Base-by-base conservation (phyloP, 2,113 vertebrate genomes). In the Melanostigma gelatinosum region DNA sequence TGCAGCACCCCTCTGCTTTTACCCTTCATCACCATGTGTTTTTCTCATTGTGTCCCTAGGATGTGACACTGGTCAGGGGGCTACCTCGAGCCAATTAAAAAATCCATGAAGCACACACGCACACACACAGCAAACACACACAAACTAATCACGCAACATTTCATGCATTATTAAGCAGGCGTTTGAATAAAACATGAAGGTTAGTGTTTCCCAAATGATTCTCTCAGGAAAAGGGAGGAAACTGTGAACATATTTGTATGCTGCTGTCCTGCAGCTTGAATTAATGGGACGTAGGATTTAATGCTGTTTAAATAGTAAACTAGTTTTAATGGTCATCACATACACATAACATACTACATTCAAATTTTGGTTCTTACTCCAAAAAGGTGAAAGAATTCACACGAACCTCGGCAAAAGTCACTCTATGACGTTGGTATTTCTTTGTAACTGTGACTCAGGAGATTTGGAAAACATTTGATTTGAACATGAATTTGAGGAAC, bases 141-240 rank as follows among this genome's bases (percentile, higher is more conserved):
- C 29, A 8, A 63, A 78, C 57, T 79, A 72, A 84, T 89, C 83
- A 79, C 22, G 29, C 61, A 73, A 52, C 73, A 79, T 71, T 65
- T 82, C 75, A 77, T 91, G 64, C 77, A 88, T 89, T 91, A 91
- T 92, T 90, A 78, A 92, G 55, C 40, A 70, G 22, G 57, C 7
- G 24, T 79, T 72, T 91, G 79, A 86, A 90, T 93, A 89, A 92
- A 88, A 87, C 68, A 92, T 88, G 79, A 87, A 83, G 83, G 84
- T 85, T 88, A 85, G 77, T 84, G 78, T 83, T 89, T 80, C 57
- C 62, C 38, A 82, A 87, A 87, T 90, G 54, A 88, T 89, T 88
- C 82, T 85, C 77, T 61, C 20, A 50, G 63, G 72, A 77, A 65
- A 75, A 62, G 24, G 40, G 27, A 46, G 40, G 55, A 72, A 67